Evolutionary conservation across 2,888 invertebrate genomes (phyloP), one percentile per base, ranked within the genome.

Genomic region (Formica aserva): DNA sequence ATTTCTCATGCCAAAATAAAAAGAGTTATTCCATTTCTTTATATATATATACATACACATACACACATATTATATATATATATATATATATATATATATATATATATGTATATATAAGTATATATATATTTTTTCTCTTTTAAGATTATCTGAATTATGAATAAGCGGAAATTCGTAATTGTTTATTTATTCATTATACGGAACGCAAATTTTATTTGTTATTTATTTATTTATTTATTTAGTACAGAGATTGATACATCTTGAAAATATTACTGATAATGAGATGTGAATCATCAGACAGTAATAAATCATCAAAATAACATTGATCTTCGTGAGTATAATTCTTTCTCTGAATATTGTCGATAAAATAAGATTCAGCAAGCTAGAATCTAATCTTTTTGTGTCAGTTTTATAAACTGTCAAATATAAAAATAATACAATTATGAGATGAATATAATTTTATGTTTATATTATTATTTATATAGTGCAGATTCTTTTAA

Each of bases 361-460:
- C 5, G 5, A 57, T 72, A 26, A 57, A 57, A 60, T 18, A 8
- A 32, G 15, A 22, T 57, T 26, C 32, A 60, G 32, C 9, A 32
- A 45, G 9, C 4, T 32, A 75, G 32, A 75, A 29, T 62, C n/a
- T 32, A 22, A 62, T 32, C 32, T 41, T 15, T 29, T 74, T 75
- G 62, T 18, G 32, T n/a, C 55, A 35, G n/a, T 8, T 60, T 74
- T 29, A n/a, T 41, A 41, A 60, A 45, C 9, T 74, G 29, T 75
- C 4, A 45, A 32, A 62, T 45, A 4, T n/a, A 26, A 74, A 41
- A 75, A 32, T 75, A 29, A 2, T 26, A 1, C 38, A 41, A 75
- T 62, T 32, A 32, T 22, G 18, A 9, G 26, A 72, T 38, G 22
- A 72, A 26, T 26, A 72, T 15, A 71, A 71, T 71, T 55, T 55